Conservation (phyloP, 2,113 vertebrate genomes). For the Platysternon megacephalum region DNA sequence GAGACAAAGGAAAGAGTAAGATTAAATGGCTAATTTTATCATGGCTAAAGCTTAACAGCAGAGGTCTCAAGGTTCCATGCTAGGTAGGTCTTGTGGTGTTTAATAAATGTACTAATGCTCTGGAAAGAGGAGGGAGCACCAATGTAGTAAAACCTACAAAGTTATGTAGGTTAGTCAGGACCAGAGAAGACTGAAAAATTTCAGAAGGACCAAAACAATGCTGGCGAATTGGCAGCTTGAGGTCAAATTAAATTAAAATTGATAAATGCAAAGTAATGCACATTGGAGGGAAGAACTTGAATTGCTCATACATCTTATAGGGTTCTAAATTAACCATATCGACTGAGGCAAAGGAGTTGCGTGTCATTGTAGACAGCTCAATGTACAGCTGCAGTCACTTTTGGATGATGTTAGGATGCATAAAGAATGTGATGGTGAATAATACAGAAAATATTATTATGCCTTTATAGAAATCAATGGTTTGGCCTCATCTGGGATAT, state of each 20-base stretch:
- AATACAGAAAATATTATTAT: not conserved
- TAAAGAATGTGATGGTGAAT: not conserved
- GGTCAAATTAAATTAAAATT: not conserved
- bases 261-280: not conserved
- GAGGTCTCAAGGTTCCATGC: not conserved
- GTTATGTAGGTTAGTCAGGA: not conserved
- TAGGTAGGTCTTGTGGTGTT: not conserved
- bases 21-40: not conserved
- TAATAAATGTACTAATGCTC: not conserved
- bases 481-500: not conserved
- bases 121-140: not conserved
- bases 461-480: accelerated
- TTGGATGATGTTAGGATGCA: not conserved
- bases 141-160: not conserved
- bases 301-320: not conserved
- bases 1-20: not conserved
- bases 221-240: not conserved
- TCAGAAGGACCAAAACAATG: not conserved
- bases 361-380: not conserved
- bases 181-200: not conserved
- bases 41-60: not conserved
- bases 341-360: not conserved
- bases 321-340: not conserved
- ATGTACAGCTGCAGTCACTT: not conserved
- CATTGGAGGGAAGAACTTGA: not conserved